A percentile compares a stretch with the other conserved stretches of the same genome.
Evolutionary conservation across 1,140 invertebrate genomes (phyloP).

Genomic region (Anastrepha obliqua): DNA sequence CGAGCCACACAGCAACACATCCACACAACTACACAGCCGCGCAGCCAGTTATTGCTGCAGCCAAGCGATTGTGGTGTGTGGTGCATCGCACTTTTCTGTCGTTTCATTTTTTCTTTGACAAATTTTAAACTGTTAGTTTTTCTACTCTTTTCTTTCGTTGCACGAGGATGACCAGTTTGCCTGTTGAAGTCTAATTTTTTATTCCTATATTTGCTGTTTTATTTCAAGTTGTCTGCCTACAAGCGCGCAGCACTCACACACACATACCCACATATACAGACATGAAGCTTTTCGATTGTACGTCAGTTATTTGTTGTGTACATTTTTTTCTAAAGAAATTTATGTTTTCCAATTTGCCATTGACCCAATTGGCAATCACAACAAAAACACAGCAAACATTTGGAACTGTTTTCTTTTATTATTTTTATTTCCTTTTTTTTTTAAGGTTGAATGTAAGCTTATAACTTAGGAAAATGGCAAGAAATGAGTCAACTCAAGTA

Average conservation of each 20-base stretch:
- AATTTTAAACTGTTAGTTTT: neutral
- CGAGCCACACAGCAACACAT: neutral
- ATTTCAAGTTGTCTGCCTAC: neutral
- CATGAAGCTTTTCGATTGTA: neutral
- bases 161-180: conserved; percentile 34
- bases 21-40: too few relatives aligned
- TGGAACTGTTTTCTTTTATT: too few relatives aligned
- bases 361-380: neutral
- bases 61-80: neutral
- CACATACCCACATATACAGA: neutral
- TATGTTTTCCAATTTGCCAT: neutral
- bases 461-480: too few relatives aligned
- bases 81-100: neutral
- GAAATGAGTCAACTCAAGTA: too few relatives aligned
- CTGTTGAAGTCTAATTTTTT: conserved; percentile 26
- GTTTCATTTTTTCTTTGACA: conserved; percentile 1
- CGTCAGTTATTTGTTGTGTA: neutral
- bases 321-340: neutral
- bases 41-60: neutral
- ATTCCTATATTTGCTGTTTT: conserved; percentile 10
- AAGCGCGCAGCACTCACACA: neutral
- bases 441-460: too few relatives aligned
- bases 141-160: neutral
- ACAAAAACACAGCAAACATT: neutral
- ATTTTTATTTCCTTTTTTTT: too few relatives aligned